Conservation (phyloP, 1,140 invertebrate species). For the Octopus sinensis region DNA sequence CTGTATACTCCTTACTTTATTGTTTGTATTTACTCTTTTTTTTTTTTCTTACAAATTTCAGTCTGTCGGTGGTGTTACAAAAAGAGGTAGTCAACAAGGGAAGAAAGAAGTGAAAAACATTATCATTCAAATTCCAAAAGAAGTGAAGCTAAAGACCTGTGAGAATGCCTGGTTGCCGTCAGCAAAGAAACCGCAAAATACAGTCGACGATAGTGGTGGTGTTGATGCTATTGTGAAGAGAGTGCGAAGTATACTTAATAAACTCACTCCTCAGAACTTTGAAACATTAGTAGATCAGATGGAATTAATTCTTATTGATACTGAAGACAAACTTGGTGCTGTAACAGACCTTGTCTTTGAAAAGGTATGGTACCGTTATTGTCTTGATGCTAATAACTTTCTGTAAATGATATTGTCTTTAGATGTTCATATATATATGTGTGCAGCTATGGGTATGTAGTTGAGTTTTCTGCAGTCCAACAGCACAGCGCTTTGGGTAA, state of each 20-base stretch:
- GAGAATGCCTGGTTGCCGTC: constrained; percentile 88
- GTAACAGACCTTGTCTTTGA: constrained; percentile 90
- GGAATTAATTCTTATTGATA: constrained; percentile 74
- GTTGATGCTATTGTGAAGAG: constrained; percentile 66
- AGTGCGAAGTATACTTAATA: constrained; percentile 87
- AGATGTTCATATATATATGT: no score
- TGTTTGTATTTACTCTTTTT: background rate
- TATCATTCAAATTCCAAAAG: constrained; percentile 26
- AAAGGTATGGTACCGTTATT: constrained; percentile 62
- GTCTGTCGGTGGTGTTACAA: background rate
- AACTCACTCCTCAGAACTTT: constrained; percentile 91
- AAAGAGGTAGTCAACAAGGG: constrained; percentile 33
- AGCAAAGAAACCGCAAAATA: constrained; percentile 13
- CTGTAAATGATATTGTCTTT: no score
- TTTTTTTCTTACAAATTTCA: constrained; percentile 13
- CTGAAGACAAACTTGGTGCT: constrained; percentile 72
- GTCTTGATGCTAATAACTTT: no score
- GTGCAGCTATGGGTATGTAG: no score
- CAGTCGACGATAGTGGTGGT: background rate
- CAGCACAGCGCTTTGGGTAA: no score
- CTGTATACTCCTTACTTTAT: no score
- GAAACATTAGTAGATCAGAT: constrained; percentile 75
- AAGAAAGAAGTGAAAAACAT: constrained; percentile 2
- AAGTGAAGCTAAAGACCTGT: constrained; percentile 79
- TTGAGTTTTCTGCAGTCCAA: no score